Evolutionary conservation across 1,140 invertebrate genomes (phyloP).

Genomic region (Ceratosolen solmsi): DNA sequence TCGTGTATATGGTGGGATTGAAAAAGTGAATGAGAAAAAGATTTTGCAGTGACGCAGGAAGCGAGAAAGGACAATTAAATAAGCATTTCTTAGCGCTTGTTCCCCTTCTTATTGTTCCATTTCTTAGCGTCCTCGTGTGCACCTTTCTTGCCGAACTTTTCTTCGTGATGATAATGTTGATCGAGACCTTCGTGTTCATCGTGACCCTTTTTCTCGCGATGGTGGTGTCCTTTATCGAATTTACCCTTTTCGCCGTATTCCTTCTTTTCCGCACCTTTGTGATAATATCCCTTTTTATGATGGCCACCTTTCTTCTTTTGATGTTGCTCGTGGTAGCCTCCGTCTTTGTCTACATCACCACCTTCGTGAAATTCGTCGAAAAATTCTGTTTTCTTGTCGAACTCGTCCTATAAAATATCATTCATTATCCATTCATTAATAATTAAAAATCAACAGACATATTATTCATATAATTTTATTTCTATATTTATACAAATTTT

Average conservation of each 20-base stretch:
- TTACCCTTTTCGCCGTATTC: slow-evolving; percentile 76
- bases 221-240: slow-evolving; percentile 75
- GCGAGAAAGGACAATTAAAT: neutral
- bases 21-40: neutral
- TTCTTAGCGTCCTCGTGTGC: slow-evolving; percentile 56
- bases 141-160: slow-evolving; percentile 72
- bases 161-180: slow-evolving; percentile 60
- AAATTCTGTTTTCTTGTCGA: slow-evolving; percentile 73
- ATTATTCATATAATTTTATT: no score
- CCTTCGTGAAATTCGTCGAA: slow-evolving; percentile 73
- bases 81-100: neutral
- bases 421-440: no score
- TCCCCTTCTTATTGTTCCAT: slow-evolving; percentile 39
- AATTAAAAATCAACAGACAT: no score
- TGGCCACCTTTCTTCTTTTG: slow-evolving; percentile 68
- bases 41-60: neutral
- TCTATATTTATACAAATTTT: no score
- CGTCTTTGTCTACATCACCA: slow-evolving; percentile 67
- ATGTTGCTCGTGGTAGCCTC: slow-evolving; percentile 65
- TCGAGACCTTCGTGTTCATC: slow-evolving; percentile 71
- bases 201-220: slow-evolving; percentile 74
- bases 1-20: neutral
- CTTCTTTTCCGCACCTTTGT: slow-evolving; percentile 72
- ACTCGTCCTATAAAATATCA: slow-evolving; percentile 67
- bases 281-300: slow-evolving; percentile 71